phyloP scores from a whole-genome alignment of 2,797 vertebrate species.

The Babyrousa celebensis region DNA sequence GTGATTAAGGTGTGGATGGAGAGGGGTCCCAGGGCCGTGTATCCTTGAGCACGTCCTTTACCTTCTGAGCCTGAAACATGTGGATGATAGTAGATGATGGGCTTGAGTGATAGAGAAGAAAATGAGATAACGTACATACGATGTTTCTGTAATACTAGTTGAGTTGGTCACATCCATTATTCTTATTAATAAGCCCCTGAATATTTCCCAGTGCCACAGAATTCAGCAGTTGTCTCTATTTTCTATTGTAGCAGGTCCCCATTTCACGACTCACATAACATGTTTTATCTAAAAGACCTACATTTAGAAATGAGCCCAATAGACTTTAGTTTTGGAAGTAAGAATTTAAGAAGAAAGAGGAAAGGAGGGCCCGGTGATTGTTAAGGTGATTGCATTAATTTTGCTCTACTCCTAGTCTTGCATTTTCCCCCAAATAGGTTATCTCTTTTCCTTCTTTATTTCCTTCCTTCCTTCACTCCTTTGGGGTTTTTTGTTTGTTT shows the following conservation, averaged over 20 bases:
- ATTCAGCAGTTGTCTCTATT: constrained; percentile 37
- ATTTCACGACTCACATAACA: constrained; percentile 53
- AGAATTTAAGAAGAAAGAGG: constrained; percentile 28
- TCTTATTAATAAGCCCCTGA: constrained; percentile 42
- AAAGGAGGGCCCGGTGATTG: background rate
- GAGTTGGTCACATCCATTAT: background rate
- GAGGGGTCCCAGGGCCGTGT: background rate
- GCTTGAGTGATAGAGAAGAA: constrained; percentile 51
- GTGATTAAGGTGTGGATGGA: constrained; percentile 24
- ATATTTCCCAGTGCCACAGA: constrained; percentile 52
- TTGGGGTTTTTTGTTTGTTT: too few species aligned
- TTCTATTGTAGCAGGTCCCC: constrained; percentile 24
- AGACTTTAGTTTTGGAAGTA: constrained; percentile 45
- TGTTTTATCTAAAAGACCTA: constrained; percentile 27
- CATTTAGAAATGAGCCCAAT: constrained; percentile 19
- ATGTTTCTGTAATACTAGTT: constrained; percentile 13
- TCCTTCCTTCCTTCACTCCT: background rate
- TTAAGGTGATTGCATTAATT: background rate
- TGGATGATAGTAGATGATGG: background rate
- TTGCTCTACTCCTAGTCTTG: background rate
- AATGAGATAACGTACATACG: constrained; percentile 13
- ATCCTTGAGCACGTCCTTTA: constrained; percentile 43
- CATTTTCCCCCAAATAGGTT: constrained; percentile 10
- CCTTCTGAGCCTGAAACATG: constrained; percentile 15
- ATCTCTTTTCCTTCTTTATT: background rate